Evolutionary conservation across 1,140 invertebrate species (phyloP).

Genomic region (Holotrichia oblita): DNA sequence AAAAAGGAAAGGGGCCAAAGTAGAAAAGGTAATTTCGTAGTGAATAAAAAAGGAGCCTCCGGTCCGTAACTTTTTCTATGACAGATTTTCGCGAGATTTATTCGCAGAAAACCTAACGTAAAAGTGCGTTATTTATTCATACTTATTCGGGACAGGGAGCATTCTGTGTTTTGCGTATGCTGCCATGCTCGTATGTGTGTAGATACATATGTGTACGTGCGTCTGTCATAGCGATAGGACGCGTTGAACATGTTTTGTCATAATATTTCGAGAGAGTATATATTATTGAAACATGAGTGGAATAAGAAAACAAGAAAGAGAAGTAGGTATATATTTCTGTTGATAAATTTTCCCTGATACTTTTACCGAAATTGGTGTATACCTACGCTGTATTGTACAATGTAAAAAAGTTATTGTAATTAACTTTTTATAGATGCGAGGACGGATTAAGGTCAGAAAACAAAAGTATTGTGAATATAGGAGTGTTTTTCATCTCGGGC

Average conservation of each 20-base stretch:
- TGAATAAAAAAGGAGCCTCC: conserved; percentile 31
- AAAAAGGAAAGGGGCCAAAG: conserved; percentile 15
- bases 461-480: no score
- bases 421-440: no score
- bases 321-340: neutral
- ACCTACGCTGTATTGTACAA: no score
- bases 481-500: no score
- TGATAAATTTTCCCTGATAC: neutral
- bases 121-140: conserved; percentile 32
- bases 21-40: conserved; percentile 36
- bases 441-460: no score
- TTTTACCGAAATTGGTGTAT: no score
- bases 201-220: neutral
- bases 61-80: conserved; percentile 26
- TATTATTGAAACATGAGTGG: conserved; percentile 7
- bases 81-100: conserved; percentile 35
- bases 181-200: no score
- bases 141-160: neutral
- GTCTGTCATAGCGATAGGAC: neutral
- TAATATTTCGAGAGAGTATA: conserved; percentile 8
- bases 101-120: conserved; percentile 31
- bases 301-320: neutral
- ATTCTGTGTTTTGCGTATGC: neutral
- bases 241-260: conserved; percentile 4
- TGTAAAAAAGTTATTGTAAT: no score